Conservation (phyloP, 35 echinoderm and acorn worm genomes). For the Apostichopus californicus region DNA sequence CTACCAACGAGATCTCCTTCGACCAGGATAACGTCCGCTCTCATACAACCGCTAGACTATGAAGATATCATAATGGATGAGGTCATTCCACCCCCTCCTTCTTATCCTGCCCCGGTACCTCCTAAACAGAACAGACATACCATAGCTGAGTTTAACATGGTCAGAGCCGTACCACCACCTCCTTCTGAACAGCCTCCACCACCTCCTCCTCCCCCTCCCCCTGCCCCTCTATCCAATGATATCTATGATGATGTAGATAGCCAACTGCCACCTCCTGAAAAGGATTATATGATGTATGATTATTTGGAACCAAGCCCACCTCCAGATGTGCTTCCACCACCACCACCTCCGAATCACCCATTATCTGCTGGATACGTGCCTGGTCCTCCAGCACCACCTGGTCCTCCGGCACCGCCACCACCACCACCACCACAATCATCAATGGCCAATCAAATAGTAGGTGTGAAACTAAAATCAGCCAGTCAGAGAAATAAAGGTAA, state of each 20-base stretch:
- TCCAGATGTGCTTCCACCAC: neutral
- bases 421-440: too few relatives aligned
- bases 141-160: neutral
- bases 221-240: neutral
- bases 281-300: neutral
- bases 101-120: slow-evolving; percentile 21
- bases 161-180: neutral
- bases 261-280: neutral
- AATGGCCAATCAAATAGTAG: neutral
- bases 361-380: neutral
- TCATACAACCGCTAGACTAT: neutral
- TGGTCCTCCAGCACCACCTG: neutral
- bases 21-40: neutral
- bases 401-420: neutral
- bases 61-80: slow-evolving; percentile 9
- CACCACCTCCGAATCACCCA: slow-evolving; percentile 26
- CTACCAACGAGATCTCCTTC: neutral
- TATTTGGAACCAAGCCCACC: neutral
- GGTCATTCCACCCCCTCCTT: slow-evolving; percentile 7
- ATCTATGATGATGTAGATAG: slow-evolving; percentile 11
- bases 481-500: neutral
- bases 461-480: neutral
- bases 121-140: neutral
- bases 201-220: neutral
- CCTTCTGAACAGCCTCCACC: slow-evolving; percentile 3